phyloP scores from a whole-genome alignment of 2,888 invertebrate species.

The Nephrotoma guestfalica region DNA sequence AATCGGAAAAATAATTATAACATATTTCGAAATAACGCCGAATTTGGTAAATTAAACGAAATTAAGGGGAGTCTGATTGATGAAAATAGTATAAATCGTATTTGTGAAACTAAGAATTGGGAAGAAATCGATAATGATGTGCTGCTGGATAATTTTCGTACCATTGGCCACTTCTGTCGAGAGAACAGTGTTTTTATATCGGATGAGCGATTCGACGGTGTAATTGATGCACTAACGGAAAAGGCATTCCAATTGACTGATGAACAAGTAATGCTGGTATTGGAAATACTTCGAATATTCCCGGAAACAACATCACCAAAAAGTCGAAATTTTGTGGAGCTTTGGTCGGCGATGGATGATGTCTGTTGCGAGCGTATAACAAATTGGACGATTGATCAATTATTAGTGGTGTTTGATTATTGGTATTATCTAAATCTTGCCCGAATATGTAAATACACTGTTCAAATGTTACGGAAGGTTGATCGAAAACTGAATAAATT shows the following conservation, averaged over 20 bases:
- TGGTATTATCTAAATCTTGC: constrained; percentile 46
- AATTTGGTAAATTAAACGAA: neutral
- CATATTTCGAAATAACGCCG: neutral
- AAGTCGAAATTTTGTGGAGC: constrained; percentile 42
- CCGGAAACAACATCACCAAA: constrained; percentile 37
- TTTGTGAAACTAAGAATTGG: neutral
- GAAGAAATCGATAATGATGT: constrained; percentile 9
- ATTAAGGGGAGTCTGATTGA: constrained; percentile 12
- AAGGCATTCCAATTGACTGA: constrained; percentile 39
- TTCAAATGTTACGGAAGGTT: constrained; percentile 38
- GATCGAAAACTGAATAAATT: constrained; percentile 42
- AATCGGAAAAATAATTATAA: constrained; percentile 16
- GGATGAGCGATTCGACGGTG: constrained; percentile 19
- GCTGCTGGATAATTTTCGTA: constrained; percentile 17
- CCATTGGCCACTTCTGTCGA: constrained; percentile 19
- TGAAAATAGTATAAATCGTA: neutral
- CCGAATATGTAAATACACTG: constrained; percentile 40
- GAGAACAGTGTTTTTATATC: constrained; percentile 17
- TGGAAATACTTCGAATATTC: constrained; percentile 37
- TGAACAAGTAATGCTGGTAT: constrained; percentile 38
- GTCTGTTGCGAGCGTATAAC: constrained; percentile 38
- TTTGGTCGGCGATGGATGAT: constrained; percentile 54
- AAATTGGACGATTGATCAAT: constrained; percentile 37
- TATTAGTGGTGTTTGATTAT: constrained; percentile 43
- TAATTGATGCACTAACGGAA: constrained; percentile 30